Base-by-base conservation (phyloP, 64 coral and sea anemone genomes). In the Actinia tenebrosa region DNA sequence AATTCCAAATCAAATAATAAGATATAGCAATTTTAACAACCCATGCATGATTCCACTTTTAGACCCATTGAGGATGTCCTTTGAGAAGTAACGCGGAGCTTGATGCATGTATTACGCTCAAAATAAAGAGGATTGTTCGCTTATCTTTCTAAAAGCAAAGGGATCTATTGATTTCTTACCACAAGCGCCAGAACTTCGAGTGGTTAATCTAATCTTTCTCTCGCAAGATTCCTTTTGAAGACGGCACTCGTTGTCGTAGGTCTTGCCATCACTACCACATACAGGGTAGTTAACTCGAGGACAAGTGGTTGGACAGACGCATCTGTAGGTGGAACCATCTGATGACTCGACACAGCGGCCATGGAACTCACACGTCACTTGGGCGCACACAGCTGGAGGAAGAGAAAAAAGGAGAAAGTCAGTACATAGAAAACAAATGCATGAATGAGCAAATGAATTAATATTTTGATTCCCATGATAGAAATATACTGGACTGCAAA, bases 221-320 rank as follows among this genome's bases (percentile, higher is more conserved):
- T 19, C 64, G 64, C 93, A 94, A 1, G 93, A 90, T 23, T 87
- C 16, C 55, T 58, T 83, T 13, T 87, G 93, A 13, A 94, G 86
- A 27, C 83, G 27, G 16, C 97, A 99, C 64, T 99, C 97, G 83
- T 94, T 99, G 11, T 87, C 85, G 64, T 99, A 99, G 2, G 93
- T 99, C 53, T 87, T 90, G 16, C 69, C 83, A 52, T 99, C 93
- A 85, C 91, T 95, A 66, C 97, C 97, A 93, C 97, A 99, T 20
- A 95, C 93, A 43, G 97, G 97, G 18, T 86, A 89, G 60, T 99
- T 90, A 19, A 42, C 84, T 9, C 80, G 88, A 16, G 87, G 91
- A 84, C 97, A 99, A 59, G 85, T 83, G 5, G 56, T 53, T 50
- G 93, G 93, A 44, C 97, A 99, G 50, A 91, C 86, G 44, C 97